Evolutionary conservation across 2,797 vertebrate genomes (phyloP).

Genomic region (Silurus lanzhouensis): DNA sequence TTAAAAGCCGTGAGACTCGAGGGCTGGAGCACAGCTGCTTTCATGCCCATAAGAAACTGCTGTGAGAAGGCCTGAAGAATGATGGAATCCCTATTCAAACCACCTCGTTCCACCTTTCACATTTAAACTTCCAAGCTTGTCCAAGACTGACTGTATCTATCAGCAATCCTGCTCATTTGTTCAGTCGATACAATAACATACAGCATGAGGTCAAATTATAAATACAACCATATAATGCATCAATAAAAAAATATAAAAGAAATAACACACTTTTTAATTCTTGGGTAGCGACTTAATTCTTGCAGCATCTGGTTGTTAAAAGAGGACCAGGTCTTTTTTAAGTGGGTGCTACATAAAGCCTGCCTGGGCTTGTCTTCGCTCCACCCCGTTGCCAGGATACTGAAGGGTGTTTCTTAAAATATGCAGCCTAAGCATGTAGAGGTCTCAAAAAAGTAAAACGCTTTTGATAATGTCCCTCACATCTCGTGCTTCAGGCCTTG

Average conservation of each 20-base stretch:
- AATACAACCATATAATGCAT: background rate
- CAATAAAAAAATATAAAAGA: background rate
- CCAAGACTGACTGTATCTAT: background rate
- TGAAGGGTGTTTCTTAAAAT: slow-evolving; percentile 71
- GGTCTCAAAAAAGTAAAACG: slow-evolving; percentile 11
- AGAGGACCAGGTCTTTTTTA: slow-evolving; percentile 46
- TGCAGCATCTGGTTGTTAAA: slow-evolving; percentile 32
- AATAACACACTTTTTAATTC: background rate
- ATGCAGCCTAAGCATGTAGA: slow-evolving; percentile 56
- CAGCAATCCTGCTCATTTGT: background rate
- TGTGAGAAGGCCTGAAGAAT: slow-evolving; percentile 67
- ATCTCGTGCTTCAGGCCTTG: background rate
- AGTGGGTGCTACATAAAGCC: slow-evolving; percentile 55
- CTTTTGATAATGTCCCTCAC: background rate
- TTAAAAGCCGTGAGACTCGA: background rate
- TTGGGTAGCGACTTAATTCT: background rate
- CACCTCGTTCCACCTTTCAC: slow-evolving; percentile 27
- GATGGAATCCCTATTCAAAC: slow-evolving; percentile 68
- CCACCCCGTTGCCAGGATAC: slow-evolving; percentile 75
- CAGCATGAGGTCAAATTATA: background rate
- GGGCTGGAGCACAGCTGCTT: slow-evolving; percentile 6
- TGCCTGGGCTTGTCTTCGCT: slow-evolving; percentile 57
- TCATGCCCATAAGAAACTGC: slow-evolving; percentile 40
- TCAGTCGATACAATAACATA: background rate
- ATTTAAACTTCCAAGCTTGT: slow-evolving; percentile 33